Percentiles rank a stretch among this genome's conserved stretches.
Conservation (phyloP, 2,888 invertebrate species). For the Volucella inanis region DNA sequence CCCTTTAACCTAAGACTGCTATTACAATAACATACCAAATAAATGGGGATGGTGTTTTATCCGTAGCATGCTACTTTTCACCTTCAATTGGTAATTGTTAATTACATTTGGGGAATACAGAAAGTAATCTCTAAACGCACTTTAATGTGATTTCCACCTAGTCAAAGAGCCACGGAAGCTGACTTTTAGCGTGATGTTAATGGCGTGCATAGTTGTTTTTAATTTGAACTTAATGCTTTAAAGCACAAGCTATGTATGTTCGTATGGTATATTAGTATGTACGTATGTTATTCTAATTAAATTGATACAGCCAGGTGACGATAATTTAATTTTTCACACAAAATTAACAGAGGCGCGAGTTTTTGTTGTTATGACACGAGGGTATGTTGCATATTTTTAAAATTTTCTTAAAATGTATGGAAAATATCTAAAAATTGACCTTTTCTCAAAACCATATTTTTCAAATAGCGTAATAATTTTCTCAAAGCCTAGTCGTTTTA, state of each 20-base stretch:
- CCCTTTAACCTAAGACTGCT: slow-evolving; percentile 30
- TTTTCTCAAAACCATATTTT: no score
- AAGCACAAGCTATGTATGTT: no score
- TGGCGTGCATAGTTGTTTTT: slow-evolving; percentile 1
- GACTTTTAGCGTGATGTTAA: slow-evolving; percentile 25
- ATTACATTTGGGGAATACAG: slow-evolving; percentile 57
- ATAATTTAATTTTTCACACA: slow-evolving; percentile 31
- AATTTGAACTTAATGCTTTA: not conserved
- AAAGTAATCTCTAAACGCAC: slow-evolving; percentile 51
- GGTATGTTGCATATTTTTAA: no score
- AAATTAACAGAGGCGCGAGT: slow-evolving; percentile 15
- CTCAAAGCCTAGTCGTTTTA: no score
- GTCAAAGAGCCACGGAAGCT: not conserved
- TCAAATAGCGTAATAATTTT: no score
- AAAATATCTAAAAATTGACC: no score
- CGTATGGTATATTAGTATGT: not conserved
- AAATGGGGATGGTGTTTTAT: not conserved
- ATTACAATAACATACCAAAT: not conserved
- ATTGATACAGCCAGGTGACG: slow-evolving; percentile 21
- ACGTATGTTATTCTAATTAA: slow-evolving; percentile 27
- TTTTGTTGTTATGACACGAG: not conserved
- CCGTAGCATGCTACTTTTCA: not conserved
- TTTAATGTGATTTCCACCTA: slow-evolving; percentile 38
- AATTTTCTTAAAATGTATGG: no score
- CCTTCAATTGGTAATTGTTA: slow-evolving; percentile 60